Conservation (phyloP, 2,888 invertebrate genomes). For the Cerastis leucographa region DNA sequence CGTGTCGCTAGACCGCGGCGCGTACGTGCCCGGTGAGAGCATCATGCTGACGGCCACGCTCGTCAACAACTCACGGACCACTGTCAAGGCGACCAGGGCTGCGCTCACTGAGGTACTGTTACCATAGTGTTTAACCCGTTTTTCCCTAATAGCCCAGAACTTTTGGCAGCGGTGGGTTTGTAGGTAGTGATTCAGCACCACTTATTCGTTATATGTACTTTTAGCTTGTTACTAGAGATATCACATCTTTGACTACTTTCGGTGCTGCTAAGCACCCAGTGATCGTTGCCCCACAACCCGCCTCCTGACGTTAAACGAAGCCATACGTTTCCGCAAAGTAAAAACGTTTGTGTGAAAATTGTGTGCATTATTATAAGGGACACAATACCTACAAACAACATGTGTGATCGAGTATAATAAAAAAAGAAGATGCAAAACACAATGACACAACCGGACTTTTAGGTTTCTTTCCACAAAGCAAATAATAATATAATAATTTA, state of each 20-base stretch:
- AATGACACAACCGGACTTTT: constrained; percentile 8
- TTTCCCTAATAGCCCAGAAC: not conserved
- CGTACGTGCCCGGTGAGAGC: constrained; percentile 98
- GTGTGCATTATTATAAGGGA: no score
- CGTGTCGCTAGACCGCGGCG: constrained; percentile 96
- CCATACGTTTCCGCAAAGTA: no score
- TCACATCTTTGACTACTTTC: not conserved
- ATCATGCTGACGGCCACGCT: constrained; percentile 96
- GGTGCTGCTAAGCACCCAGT: no score
- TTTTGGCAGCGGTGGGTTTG: not conserved
- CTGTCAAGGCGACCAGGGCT: constrained; percentile 96
- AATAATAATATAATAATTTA: no score
- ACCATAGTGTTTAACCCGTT: not conserved
- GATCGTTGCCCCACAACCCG: no score
- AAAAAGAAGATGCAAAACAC: constrained; percentile 22
- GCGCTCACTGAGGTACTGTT: constrained; percentile 90
- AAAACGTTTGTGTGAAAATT: no score
- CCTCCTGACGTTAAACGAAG: no score
- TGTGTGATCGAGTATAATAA: not conserved
- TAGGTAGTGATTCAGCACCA: not conserved
- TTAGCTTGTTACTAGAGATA: not conserved
- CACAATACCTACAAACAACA: constrained; percentile 3
- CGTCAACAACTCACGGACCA: constrained; percentile 95
- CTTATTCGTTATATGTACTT: not conserved
- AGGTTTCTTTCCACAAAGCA: constrained; percentile 35